Conservation (phyloP, 2,113 vertebrate species). For the Mirounga angustirostris region DNA sequence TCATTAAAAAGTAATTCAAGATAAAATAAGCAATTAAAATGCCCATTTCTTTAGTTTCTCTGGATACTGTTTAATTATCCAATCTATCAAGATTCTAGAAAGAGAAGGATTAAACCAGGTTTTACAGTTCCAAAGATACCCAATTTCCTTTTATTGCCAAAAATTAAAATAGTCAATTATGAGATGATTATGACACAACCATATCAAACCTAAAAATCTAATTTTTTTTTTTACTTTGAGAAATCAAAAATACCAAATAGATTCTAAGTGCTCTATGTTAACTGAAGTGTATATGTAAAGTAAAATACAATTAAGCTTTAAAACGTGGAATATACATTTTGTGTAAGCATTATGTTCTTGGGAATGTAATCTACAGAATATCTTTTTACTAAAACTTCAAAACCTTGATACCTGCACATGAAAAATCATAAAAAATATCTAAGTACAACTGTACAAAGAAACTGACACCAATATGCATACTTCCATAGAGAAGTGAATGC, state of each 20-base stretch:
- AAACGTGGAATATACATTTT: conserved; percentile 88
- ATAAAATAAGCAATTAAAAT: conserved; percentile 85
- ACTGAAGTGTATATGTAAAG: conserved; percentile 86
- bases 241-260: conserved; percentile 88
- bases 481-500: conserved; percentile 87
- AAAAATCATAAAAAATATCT: conserved; percentile 90
- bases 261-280: conserved; percentile 90
- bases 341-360: conserved; percentile 88
- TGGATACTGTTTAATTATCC: conserved; percentile 82
- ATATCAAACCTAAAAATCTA: conserved; percentile 87
- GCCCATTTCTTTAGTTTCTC: conserved; percentile 86
- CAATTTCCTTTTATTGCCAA: conserved; percentile 82
- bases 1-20: conserved; percentile 83
- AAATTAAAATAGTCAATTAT: conserved; percentile 84
- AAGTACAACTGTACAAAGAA: conserved; percentile 90
- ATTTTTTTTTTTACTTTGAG: conserved; percentile 84
- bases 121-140: conserved; percentile 85
- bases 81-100: conserved; percentile 82
- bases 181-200: conserved; percentile 89
- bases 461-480: conserved; percentile 86
- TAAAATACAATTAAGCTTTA: conserved; percentile 89
- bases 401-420: conserved; percentile 87
- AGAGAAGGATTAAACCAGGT: conserved; percentile 83
- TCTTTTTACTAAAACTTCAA: conserved; percentile 89
- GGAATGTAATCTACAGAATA: conserved; percentile 90